Evolutionary conservation across 2,888 invertebrate species (phyloP).

Genomic region (Diloba caeruleocephala): DNA sequence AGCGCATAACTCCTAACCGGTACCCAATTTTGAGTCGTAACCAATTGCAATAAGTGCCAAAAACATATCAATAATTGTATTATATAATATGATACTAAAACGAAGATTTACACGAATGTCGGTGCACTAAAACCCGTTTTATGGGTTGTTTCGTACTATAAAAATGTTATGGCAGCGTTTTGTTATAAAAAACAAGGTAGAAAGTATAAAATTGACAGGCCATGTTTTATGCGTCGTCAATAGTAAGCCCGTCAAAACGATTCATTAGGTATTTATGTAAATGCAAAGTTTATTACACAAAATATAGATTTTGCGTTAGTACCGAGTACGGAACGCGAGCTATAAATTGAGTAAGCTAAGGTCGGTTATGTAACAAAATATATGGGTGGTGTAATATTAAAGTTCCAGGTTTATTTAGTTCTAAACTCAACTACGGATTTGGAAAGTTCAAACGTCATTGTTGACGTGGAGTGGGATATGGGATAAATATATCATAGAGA

Average conservation of each 20-base stretch:
- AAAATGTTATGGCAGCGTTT: conserved; percentile 81
- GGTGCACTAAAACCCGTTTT: conserved; percentile 72
- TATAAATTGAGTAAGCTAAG: conserved; percentile 43
- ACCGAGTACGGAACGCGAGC: conserved; percentile 29
- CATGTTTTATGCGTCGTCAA: conserved; percentile 72
- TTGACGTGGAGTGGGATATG: too few relatives aligned
- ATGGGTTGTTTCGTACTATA: conserved; percentile 77
- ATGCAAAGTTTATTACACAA: conserved; percentile 61
- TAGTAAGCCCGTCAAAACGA: conserved; percentile 52
- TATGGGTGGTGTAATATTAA: conserved; percentile 9
- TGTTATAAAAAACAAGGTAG: conserved; percentile 74
- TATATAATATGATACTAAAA: conserved; percentile 58
- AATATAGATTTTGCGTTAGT: conserved; percentile 60
- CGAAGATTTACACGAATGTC: conserved; percentile 68
- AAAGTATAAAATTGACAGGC: conserved; percentile 78
- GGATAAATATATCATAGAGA: too few relatives aligned
- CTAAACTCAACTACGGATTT: background rate
- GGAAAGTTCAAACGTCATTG: background rate
- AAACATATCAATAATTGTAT: conserved; percentile 34
- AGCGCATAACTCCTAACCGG: background rate
- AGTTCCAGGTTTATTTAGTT: conserved; percentile 15
- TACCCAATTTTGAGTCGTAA: conserved; percentile 30
- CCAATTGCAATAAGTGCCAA: conserved; percentile 22
- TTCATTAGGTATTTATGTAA: conserved; percentile 71
- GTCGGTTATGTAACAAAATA: conserved; percentile 21